Conservation (phyloP, 2,113 vertebrate species). For the Oryzias woworae region DNA sequence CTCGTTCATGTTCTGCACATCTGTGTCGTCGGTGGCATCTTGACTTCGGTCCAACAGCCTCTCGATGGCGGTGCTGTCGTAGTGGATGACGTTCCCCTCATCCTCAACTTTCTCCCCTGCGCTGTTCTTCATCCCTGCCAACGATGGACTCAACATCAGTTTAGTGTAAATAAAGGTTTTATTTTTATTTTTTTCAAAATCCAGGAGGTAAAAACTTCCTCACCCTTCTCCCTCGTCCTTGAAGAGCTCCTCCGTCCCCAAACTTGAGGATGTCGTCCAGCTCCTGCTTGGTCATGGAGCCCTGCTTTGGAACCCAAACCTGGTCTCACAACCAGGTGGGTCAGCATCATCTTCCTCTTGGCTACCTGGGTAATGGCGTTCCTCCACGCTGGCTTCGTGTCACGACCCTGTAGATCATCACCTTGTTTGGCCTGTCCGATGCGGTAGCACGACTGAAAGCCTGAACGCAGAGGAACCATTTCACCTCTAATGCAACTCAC, state of each 20-base stretch:
- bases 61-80: conserved; percentile 91
- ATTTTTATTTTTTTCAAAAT: not conserved
- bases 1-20: conserved; percentile 98
- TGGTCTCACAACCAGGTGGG: conserved; percentile 91
- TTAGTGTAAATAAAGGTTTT: not conserved
- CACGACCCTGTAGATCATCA: conserved; percentile 98
- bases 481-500: not conserved
- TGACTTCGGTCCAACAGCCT: conserved; percentile 92
- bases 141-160: not conserved
- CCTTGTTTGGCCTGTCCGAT: conserved; percentile 97
- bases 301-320: conserved; percentile 94
- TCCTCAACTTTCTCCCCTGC: conserved; percentile 89
- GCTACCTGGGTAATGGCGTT: conserved; percentile 96
- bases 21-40: conserved; percentile 90
- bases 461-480: conserved; percentile 52
- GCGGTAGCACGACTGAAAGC: conserved; percentile 92
- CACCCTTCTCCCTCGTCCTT: conserved; percentile 92
- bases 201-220: not conserved
- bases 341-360: conserved; percentile 98
- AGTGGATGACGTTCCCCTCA: conserved; percentile 95
- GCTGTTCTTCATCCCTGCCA: conserved; percentile 63
- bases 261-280: conserved; percentile 97
- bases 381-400: conserved; percentile 94
- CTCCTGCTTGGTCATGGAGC: conserved; percentile 96
- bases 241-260: conserved; percentile 94